Evolutionary conservation across 1,140 invertebrate species (phyloP).

Genomic region (Drosophila elegans): DNA sequence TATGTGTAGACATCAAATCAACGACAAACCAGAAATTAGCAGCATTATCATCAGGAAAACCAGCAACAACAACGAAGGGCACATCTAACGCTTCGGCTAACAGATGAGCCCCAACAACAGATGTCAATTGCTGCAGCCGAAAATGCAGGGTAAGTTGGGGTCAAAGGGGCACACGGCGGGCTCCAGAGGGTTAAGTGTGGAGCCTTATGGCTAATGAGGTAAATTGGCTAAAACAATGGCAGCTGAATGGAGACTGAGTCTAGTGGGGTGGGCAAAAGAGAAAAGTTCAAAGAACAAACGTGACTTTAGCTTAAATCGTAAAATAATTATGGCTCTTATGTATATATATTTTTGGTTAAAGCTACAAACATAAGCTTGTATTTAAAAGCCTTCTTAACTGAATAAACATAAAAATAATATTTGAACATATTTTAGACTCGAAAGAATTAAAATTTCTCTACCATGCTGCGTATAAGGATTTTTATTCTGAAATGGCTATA

Average conservation of each 20-base stretch:
- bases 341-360: too few relatives aligned
- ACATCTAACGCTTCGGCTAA: constrained; percentile 84
- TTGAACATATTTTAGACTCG: too few relatives aligned
- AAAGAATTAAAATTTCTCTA: too few relatives aligned
- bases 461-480: too few relatives aligned
- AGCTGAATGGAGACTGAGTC: not conserved
- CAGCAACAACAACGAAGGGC: constrained; percentile 60
- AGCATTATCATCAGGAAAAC: constrained; percentile 23
- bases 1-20: constrained; percentile 51
- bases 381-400: too few relatives aligned
- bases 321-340: not conserved
- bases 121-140: constrained; percentile 88
- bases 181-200: not conserved
- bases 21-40: constrained; percentile 34
- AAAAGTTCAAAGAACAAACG: not conserved
- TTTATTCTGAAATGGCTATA: too few relatives aligned
- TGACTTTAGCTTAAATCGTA: not conserved
- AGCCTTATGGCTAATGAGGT: constrained; percentile 17
- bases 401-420: too few relatives aligned
- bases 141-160: constrained; percentile 87
- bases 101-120: constrained; percentile 85
- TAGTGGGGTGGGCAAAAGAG: not conserved
- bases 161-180: not conserved
- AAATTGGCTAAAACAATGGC: not conserved
- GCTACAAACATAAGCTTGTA: too few relatives aligned